Conservation (phyloP, 2,888 invertebrate genomes). For the Cerceris rybyensis region DNA sequence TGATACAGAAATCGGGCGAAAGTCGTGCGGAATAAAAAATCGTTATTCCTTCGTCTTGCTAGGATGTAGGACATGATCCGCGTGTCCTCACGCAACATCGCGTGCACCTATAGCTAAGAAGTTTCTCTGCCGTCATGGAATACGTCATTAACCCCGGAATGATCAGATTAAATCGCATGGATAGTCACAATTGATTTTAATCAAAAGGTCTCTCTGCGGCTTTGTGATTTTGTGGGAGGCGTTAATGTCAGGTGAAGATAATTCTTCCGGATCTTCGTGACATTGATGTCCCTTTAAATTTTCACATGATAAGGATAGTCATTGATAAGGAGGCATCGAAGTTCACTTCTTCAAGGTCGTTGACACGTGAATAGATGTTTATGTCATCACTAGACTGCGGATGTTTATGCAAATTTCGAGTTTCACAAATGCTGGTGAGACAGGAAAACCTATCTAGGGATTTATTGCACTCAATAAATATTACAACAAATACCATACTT, state of each 20-base stretch:
- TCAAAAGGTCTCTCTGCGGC: constrained; percentile 16
- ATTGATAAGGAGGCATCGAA: too few species aligned
- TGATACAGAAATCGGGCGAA: constrained; percentile 29
- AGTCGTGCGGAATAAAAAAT: constrained; percentile 32
- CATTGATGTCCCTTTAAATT: background rate
- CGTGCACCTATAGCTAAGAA: constrained; percentile 59
- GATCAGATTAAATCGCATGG: constrained; percentile 46
- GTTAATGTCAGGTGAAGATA: background rate
- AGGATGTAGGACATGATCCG: constrained; percentile 63
- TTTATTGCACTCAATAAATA: too few species aligned
- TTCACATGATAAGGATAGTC: background rate
- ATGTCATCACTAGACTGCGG: too few species aligned
- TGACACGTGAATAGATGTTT: too few species aligned
- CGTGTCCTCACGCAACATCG: constrained; percentile 70
- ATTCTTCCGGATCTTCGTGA: background rate
- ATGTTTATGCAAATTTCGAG: too few species aligned
- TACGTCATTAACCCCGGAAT: constrained; percentile 62
- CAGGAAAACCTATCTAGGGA: too few species aligned
- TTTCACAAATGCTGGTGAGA: too few species aligned
- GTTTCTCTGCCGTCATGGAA: constrained; percentile 63
- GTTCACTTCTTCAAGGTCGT: too few species aligned
- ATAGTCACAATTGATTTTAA: constrained; percentile 30
- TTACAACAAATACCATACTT: too few species aligned
- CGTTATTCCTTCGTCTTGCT: constrained; percentile 49
- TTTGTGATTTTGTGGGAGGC: constrained; percentile 5